phyloP scores from a whole-genome alignment of 2,888 invertebrate genomes.

The Pandemis cinnamomeana region DNA sequence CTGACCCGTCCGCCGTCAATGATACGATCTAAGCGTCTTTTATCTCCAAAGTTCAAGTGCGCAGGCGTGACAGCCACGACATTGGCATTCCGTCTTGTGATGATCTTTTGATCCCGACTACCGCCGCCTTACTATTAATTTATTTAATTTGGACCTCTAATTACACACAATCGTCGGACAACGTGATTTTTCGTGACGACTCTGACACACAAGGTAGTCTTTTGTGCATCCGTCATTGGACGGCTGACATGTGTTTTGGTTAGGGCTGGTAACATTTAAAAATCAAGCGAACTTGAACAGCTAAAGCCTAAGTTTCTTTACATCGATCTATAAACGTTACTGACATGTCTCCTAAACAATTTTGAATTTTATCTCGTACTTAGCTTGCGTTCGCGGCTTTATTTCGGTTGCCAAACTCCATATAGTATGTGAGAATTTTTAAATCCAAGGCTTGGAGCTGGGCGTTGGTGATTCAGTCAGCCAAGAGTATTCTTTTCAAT shows the following conservation, averaged over 20 bases:
- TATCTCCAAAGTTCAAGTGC: slow-evolving; percentile 35
- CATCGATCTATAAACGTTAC: too few species aligned
- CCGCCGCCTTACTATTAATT: slow-evolving; percentile 66
- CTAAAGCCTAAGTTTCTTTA: too few species aligned
- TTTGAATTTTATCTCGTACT: too few species aligned
- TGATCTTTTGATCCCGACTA: slow-evolving; percentile 51
- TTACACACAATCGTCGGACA: slow-evolving; percentile 74
- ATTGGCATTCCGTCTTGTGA: slow-evolving; percentile 68
- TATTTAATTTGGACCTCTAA: slow-evolving; percentile 79
- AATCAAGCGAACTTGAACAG: too few species aligned
- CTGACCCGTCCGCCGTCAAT: slow-evolving; percentile 26
- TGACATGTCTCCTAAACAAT: too few species aligned
- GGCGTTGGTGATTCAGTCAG: too few species aligned
- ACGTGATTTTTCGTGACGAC: slow-evolving; percentile 72
- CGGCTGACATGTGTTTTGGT: slow-evolving; percentile 71
- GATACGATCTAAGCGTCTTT: slow-evolving; percentile 23
- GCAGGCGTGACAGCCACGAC: slow-evolving; percentile 54
- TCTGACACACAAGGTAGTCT: slow-evolving; percentile 81
- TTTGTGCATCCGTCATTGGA: slow-evolving; percentile 74
- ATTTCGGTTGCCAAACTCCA: too few species aligned
- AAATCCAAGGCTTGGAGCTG: too few species aligned
- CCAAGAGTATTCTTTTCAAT: too few species aligned
- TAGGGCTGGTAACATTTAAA: slow-evolving; percentile 45
- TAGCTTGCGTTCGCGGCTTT: too few species aligned
- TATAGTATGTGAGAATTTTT: too few species aligned